A percentile compares a stretch with the other conserved stretches of the same genome.
These are phyloP conservation scores for Leptinotarsa tumamoca DNA, from an alignment of 2,888 invertebrate species.

Conservation along the genomic window DNA sequence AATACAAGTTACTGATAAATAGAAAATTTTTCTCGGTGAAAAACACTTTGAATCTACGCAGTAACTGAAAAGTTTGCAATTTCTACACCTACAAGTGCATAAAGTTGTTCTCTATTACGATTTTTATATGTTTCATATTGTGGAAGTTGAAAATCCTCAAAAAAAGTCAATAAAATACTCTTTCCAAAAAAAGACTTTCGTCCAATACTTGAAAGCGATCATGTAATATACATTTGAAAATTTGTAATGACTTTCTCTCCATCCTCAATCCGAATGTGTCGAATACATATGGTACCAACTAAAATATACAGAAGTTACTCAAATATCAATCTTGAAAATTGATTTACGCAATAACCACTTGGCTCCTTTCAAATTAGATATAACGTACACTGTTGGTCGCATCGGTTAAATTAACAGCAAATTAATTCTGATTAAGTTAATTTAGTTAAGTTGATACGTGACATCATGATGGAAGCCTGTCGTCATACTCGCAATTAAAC, in stretches of 20 bases:
- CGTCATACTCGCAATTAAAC: constrained; percentile 50
- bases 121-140: no score
- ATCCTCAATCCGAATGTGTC: background rate
- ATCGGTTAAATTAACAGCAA: constrained; percentile 64
- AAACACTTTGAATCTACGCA: no score
- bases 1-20: no score
- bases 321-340: constrained; percentile 34
- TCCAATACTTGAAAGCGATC: no score
- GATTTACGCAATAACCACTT: constrained; percentile 33
- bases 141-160: no score
- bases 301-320: background rate
- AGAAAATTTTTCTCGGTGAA: no score
- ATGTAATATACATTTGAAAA: no score
- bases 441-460: constrained; percentile 63
- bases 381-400: constrained; percentile 59
- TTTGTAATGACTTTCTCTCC: background rate
- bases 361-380: constrained; percentile 57
- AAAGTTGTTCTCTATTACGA: no score
- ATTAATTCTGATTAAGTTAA: constrained; percentile 66
- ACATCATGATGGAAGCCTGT: constrained; percentile 60
- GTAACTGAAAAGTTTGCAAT: no score
- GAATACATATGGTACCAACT: background rate
- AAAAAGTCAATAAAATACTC: no score
- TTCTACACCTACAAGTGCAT: no score
- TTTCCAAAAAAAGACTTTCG: no score